Percentiles rank a stretch among this genome's conserved stretches.
Evolutionary conservation across 2,113 vertebrate genomes (phyloP).

Genomic region (Neolamprologus variostigma): DNA sequence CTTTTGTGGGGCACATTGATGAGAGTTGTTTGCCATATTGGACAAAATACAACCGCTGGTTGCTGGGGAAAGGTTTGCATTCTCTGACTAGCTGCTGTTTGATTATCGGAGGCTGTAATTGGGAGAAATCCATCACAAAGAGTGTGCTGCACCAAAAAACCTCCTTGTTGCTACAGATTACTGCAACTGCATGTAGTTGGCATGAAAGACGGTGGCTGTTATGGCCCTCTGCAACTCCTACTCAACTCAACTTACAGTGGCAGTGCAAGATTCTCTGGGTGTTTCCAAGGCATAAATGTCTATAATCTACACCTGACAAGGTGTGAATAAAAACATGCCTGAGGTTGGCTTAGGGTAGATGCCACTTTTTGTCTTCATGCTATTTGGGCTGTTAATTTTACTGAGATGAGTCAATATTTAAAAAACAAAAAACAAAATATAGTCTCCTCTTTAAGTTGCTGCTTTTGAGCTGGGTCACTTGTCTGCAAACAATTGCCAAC

Average conservation of each 20-base stretch:
- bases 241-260: background rate
- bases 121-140: background rate
- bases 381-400: background rate
- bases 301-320: background rate
- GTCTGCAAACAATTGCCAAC: background rate
- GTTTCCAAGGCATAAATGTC: background rate
- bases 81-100: background rate
- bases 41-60: background rate
- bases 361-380: background rate
- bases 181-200: rapidly evolving
- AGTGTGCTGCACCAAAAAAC: background rate
- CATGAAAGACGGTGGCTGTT: background rate
- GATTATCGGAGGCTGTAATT: background rate
- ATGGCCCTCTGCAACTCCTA: background rate
- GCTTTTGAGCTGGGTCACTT: background rate
- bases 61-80: background rate
- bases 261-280: background rate
- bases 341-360: rapidly evolving
- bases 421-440: background rate
- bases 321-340: background rate
- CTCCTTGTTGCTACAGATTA: background rate
- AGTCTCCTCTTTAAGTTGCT: background rate
- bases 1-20: background rate
- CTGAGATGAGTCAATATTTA: background rate
- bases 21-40: background rate